Evolutionary conservation across 30 jellyfish, hydroid and myxozoan genomes (phyloP).

Genomic region (Aurelia sp.): DNA sequence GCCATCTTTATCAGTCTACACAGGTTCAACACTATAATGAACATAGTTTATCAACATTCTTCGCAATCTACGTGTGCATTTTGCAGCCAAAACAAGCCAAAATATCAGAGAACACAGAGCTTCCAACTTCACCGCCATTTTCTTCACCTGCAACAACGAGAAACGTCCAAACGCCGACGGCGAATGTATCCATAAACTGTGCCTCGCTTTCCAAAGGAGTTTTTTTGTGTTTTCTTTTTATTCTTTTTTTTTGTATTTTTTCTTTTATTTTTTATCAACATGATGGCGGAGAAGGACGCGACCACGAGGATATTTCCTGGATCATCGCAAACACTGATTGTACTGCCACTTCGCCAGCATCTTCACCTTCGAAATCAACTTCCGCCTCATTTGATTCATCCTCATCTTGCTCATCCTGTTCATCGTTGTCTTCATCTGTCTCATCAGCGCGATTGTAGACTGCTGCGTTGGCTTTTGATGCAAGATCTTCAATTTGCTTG

Average conservation of each 20-base stretch:
- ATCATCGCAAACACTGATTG: conserved; percentile 4
- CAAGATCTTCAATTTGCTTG: background rate
- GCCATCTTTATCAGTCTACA: too few relatives aligned
- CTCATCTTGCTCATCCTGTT: background rate
- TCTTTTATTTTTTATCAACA: background rate
- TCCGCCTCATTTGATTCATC: background rate
- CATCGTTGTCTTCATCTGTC: background rate
- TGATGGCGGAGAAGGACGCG: background rate
- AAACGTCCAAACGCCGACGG: too few relatives aligned
- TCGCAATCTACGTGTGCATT: background rate
- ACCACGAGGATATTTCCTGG: conserved; percentile 19
- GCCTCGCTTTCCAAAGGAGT: too few relatives aligned
- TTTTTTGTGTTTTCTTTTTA: too few relatives aligned
- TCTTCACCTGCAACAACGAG: background rate
- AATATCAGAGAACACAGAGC: background rate
- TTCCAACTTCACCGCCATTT: background rate
- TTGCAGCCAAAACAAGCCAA: background rate
- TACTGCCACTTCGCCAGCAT: background rate
- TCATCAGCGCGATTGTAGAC: background rate
- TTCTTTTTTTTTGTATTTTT: too few relatives aligned
- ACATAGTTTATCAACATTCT: too few relatives aligned
- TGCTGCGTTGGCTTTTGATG: background rate
- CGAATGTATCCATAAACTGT: too few relatives aligned
- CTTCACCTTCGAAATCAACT: background rate
- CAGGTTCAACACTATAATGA: too few relatives aligned